phyloP scores from a whole-genome alignment of 1,140 invertebrate genomes.

The Eriosoma lanigerum region DNA sequence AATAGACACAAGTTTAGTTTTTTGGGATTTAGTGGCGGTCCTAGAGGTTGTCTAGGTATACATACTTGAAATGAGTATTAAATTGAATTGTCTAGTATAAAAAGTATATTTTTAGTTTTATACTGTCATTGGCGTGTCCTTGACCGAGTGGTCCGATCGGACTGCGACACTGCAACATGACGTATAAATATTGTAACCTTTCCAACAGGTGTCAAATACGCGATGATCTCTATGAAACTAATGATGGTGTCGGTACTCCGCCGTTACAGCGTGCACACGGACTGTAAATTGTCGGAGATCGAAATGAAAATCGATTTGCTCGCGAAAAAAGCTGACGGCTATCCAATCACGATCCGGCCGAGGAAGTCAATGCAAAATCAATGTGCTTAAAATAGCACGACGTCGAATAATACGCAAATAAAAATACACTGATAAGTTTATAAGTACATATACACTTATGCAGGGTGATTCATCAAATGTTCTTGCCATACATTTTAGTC shows the following conservation, averaged over 20 bases:
- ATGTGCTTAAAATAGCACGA: too few species aligned
- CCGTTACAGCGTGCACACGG: slow-evolving; percentile 53
- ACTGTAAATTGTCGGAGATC: slow-evolving; percentile 54
- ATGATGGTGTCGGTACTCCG: slow-evolving; percentile 53
- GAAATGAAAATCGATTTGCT: slow-evolving; percentile 53
- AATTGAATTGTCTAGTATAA: background rate
- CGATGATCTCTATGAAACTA: slow-evolving; percentile 55
- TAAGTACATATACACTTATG: too few species aligned
- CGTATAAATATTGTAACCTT: background rate
- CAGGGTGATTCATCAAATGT: too few species aligned
- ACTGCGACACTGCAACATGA: too few species aligned
- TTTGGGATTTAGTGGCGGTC: slow-evolving; percentile 68
- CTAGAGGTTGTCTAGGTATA: slow-evolving; percentile 66
- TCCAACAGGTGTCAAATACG: slow-evolving; percentile 54
- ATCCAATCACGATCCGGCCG: slow-evolving; percentile 49
- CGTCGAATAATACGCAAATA: too few species aligned
- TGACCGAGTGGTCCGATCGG: too few species aligned
- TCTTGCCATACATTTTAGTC: too few species aligned
- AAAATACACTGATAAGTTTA: too few species aligned
- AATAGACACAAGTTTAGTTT: slow-evolving; percentile 62
- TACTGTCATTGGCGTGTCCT: too few species aligned
- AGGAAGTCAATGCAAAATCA: background rate
- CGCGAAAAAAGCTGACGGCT: slow-evolving; percentile 52
- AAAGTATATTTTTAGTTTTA: too few species aligned
- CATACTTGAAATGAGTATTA: background rate